Evolutionary conservation across 2,888 invertebrate genomes (phyloP).

Genomic region (Cephus spinipes): DNA sequence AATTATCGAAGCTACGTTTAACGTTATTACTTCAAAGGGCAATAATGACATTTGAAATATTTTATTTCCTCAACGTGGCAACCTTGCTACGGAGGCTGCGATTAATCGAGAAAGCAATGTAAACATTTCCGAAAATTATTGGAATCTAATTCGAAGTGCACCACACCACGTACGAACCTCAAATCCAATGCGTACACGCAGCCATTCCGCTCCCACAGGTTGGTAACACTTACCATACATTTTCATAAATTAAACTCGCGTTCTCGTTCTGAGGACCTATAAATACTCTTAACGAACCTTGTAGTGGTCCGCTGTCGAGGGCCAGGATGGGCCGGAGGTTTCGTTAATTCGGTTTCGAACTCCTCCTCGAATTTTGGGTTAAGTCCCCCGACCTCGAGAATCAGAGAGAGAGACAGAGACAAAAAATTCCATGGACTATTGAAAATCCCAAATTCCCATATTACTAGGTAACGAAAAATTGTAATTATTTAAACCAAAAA

Average conservation of each 20-base stretch:
- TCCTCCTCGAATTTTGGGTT: neutral
- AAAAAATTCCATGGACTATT: no score
- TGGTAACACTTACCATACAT: conserved; percentile 37
- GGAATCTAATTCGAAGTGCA: conserved; percentile 23
- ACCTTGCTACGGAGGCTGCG: conserved; percentile 17
- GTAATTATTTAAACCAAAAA: neutral
- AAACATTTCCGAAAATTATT: conserved; percentile 29
- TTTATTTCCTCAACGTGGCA: no score
- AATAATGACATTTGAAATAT: no score
- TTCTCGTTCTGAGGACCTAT: conserved; percentile 26
- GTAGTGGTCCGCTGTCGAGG: conserved; percentile 7
- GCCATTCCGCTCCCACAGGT: conserved; percentile 13
- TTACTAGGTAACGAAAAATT: no score
- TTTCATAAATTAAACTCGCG: conserved; percentile 34
- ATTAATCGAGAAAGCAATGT: conserved; percentile 32
- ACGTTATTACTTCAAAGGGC: no score
- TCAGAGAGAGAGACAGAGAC: neutral
- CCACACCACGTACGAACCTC: conserved; percentile 7
- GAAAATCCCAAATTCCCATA: no score
- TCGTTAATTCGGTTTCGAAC: conserved; percentile 2
- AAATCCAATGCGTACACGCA: conserved; percentile 1
- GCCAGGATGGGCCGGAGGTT: conserved; percentile 4
- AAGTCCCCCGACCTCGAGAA: neutral
- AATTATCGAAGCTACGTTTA: no score
- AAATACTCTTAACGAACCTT: conserved; percentile 33